Base-by-base conservation (phyloP, 2,113 vertebrate species). In the Maccullochella peelii region DNA sequence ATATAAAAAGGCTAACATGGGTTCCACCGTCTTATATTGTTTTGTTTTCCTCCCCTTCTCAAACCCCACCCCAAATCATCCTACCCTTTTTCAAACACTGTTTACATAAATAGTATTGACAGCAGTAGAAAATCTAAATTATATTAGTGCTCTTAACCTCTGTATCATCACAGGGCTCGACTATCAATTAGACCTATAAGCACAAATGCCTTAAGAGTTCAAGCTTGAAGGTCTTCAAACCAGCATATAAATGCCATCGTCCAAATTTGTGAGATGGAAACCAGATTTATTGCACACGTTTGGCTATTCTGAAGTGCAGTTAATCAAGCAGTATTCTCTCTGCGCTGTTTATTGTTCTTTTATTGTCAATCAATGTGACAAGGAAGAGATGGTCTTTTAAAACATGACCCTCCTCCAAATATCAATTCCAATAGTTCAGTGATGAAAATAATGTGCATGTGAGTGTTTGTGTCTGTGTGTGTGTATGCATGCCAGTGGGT, bases 281-380 rank as follows among this genome's bases (percentile, higher is more conserved):
- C 20, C 18, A 83, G 84, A 91, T 93, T 90, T 91, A 89, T 89
- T 80, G 81, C 68, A 15, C 25, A 27, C 61, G 59, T 91, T 91
- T 83, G 84, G 55, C 71, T 85, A 33, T 86, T 89, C 58, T 86
- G 73, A 86, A 74, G 42, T 75, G 85, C 79, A 73, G 73, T 92
- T 89, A 84, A 90, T 91, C 86, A 88, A 80, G 58, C 58, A 5
- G 50, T 6, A 49, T 74, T 85, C 80, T 70, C 57, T 67, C 57
- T 23, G 42, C 50, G 71, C 68, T 86, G 62, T 88, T 91, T 89
- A 89, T 91, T 92, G 79, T 88, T 85, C 42, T 47, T 82, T 92
- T 91, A 91, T 87, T 90, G 86, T 86, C 89, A 86, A 90, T 93
- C 85, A 86, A 85, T 87, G 75, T 90, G 90, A 90, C 82, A 86